phyloP scores from a whole-genome alignment of 1,140 invertebrate species.

The Sarcophaga bullata region DNA sequence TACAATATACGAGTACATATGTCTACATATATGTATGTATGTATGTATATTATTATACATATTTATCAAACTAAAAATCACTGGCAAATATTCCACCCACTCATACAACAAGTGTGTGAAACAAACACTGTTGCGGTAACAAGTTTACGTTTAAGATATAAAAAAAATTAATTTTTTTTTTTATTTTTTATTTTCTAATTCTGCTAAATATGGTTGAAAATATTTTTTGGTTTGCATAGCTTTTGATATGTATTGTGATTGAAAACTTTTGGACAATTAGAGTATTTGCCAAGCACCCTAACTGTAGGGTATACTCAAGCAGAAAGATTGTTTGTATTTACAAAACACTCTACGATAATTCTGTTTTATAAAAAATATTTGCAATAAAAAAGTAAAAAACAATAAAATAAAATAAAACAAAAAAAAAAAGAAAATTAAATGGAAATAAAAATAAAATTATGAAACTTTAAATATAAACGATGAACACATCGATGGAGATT shows the following conservation, averaged over 20 bases:
- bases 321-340: not conserved
- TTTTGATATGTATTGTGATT: no score
- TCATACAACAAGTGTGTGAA: not conserved
- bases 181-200: no score
- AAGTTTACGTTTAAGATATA: not conserved
- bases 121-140: not conserved
- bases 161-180: no score
- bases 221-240: no score
- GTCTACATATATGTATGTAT: no score
- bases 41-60: no score
- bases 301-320: no score
- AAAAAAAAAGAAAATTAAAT: not conserved
- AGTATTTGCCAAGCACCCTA: no score
- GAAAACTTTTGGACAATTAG: no score
- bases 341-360: not conserved
- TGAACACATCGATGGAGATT: constrained; percentile 21
- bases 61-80: not conserved
- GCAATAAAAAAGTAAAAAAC: not conserved
- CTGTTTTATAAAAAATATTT: not conserved
- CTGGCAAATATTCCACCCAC: not conserved
- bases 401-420: not conserved
- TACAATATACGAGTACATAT: no score
- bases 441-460: not conserved
- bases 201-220: no score
- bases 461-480: constrained; percentile 39